Conservation (phyloP, 2,888 invertebrate genomes). For the Eurytoma adleriae region DNA sequence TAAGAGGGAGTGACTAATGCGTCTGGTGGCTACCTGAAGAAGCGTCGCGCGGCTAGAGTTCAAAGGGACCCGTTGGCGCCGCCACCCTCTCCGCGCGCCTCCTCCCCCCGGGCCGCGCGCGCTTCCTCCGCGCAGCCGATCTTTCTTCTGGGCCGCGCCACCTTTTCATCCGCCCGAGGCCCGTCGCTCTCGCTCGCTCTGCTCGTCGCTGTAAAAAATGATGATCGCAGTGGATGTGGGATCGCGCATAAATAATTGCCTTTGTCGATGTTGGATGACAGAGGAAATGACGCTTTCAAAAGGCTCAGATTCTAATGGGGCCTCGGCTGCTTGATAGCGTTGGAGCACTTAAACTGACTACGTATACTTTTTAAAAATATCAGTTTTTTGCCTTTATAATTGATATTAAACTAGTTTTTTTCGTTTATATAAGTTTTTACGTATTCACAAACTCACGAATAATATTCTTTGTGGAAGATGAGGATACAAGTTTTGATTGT, state of each 20-base stretch:
- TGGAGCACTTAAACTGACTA: too few species aligned
- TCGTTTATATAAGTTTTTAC: too few species aligned
- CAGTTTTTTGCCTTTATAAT: too few species aligned
- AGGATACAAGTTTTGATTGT: too few species aligned
- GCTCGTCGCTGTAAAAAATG: conserved; percentile 8
- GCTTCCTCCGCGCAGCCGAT: conserved; percentile 56
- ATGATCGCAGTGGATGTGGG: conserved; percentile 10
- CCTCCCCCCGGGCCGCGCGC: conserved; percentile 55
- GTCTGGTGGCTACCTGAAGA: conserved; percentile 74
- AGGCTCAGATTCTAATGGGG: not conserved
- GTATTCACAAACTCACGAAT: too few species aligned
- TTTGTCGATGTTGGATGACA: conserved; percentile 31
- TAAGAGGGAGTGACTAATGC: conserved; percentile 75
- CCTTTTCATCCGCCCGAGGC: conserved; percentile 16
- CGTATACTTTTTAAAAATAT: too few species aligned
- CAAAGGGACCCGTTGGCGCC: conserved; percentile 75
- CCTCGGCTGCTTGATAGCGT: too few species aligned
- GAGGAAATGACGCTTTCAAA: conserved; percentile 55
- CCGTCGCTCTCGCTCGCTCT: not conserved
- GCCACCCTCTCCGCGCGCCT: conserved; percentile 64
- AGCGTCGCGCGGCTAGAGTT: conserved; percentile 70
- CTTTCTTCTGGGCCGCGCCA: conserved; percentile 11
- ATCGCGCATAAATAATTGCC: conserved; percentile 3
- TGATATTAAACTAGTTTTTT: too few species aligned
- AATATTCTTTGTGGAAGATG: too few species aligned